phyloP scores from a whole-genome alignment of 2,888 invertebrate species.

The Oligia latruncula region DNA sequence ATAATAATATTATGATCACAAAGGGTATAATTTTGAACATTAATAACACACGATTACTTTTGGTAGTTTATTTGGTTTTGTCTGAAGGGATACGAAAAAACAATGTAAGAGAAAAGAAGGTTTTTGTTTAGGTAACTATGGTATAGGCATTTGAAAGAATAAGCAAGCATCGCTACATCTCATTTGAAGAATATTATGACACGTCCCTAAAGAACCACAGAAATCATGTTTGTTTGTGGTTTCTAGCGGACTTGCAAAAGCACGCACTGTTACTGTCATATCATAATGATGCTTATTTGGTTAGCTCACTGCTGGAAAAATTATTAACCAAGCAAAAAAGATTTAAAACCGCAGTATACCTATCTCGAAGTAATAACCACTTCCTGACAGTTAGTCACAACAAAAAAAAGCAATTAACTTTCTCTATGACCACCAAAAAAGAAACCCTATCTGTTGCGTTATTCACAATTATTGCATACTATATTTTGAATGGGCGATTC shows the following conservation, averaged over 20 bases:
- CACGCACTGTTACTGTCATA: not conserved
- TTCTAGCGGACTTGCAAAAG: conserved; percentile 7
- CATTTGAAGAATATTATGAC: conserved; percentile 13
- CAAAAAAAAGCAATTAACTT: not conserved
- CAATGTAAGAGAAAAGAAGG: not conserved
- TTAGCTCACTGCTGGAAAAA: not conserved
- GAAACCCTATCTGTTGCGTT: too few relatives aligned
- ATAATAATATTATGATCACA: conserved; percentile 28
- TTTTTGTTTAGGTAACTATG: not conserved
- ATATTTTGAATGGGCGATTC: not conserved
- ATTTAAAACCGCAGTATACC: not conserved
- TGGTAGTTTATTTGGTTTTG: not conserved
- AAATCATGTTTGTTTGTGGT: conserved; percentile 25
- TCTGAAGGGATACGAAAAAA: not conserved
- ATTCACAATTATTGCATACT: not conserved
- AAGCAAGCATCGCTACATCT: not conserved
- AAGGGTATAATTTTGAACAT: conserved; percentile 23
- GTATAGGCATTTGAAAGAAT: not conserved
- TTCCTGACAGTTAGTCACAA: not conserved
- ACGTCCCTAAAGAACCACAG: conserved; percentile 10
- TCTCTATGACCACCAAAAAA: not conserved
- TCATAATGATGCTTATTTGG: not conserved
- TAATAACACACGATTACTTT: conserved; percentile 15
- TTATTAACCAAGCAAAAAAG: not conserved
- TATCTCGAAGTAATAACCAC: not conserved